Conservation (phyloP, 1,140 invertebrate species). For the Drosophila tsacasi region DNA sequence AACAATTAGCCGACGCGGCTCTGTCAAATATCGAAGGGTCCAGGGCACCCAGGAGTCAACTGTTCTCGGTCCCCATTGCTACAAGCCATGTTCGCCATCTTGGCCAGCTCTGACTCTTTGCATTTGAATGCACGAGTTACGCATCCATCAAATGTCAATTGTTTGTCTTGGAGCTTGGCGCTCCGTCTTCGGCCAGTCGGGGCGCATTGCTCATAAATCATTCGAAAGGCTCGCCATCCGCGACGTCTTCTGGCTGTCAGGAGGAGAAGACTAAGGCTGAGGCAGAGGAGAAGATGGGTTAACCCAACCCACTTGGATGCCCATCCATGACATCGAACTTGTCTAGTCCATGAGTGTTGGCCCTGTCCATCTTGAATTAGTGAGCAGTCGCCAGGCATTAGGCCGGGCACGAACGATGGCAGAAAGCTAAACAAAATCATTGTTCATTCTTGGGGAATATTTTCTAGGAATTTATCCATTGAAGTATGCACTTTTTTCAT, state of each 20-base stretch:
- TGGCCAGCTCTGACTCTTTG: slow-evolving; percentile 4
- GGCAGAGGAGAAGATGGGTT: slow-evolving; percentile 1
- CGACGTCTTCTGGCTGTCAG: slow-evolving; percentile 61
- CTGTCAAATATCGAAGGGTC: slow-evolving; percentile 61
- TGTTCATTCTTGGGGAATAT: slow-evolving; percentile 26
- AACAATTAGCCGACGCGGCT: slow-evolving; percentile 77
- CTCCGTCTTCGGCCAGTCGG: slow-evolving; percentile 61
- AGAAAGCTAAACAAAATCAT: slow-evolving; percentile 18
- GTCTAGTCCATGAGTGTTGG: slow-evolving; percentile 54
- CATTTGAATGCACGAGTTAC: slow-evolving; percentile 82
- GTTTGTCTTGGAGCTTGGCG: slow-evolving; percentile 77
- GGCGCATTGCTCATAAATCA: slow-evolving; percentile 79
- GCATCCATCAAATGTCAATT: slow-evolving; percentile 84
- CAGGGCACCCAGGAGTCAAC: background rate
- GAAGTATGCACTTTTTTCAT: background rate
- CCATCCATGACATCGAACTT: slow-evolving; percentile 81
- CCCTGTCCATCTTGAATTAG: slow-evolving; percentile 54
- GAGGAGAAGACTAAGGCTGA: background rate
- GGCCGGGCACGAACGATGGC: slow-evolving; percentile 6
- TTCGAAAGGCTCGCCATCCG: slow-evolving; percentile 59
- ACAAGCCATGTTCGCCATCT: background rate
- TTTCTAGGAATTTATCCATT: slow-evolving; percentile 22
- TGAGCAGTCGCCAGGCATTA: slow-evolving; percentile 47
- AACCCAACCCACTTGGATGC: slow-evolving; percentile 56
- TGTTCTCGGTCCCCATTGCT: background rate